Conservation (phyloP, 2,797 vertebrate species). For the Bucorvus abyssinicus region DNA sequence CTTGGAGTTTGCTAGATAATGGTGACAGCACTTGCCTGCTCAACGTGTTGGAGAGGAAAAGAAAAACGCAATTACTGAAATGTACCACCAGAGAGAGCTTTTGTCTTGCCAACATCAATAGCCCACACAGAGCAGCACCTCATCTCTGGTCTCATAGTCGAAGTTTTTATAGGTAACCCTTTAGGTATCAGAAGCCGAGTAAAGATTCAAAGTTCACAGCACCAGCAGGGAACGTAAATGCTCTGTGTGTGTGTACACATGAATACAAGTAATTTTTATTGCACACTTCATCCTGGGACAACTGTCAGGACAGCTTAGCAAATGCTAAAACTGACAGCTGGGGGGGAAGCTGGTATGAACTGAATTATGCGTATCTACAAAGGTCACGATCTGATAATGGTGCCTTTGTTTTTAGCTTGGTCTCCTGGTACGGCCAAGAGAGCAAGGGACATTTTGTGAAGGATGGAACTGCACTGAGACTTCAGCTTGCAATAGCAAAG, state of each 20-base stretch:
- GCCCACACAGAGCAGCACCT: rapidly evolving
- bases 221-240: not conserved
- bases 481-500: not conserved
- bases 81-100: conserved; percentile 35
- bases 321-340: not conserved
- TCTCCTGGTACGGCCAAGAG: not conserved
- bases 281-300: not conserved
- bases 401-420: not conserved
- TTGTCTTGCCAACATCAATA: not conserved
- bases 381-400: not conserved
- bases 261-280: not conserved
- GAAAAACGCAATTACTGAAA: not conserved
- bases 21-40: not conserved
- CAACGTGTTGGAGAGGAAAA: rapidly evolving
- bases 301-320: not conserved
- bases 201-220: not conserved
- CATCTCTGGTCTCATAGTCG: rapidly evolving
- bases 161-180: not conserved
- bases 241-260: not conserved
- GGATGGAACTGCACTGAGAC: not conserved
- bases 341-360: not conserved
- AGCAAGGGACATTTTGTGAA: rapidly evolving
- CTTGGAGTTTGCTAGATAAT: rapidly evolving
- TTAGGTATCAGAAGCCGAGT: not conserved
- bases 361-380: not conserved